Base-by-base conservation (phyloP, 2,888 invertebrate genomes). In the Brenthis hecate region DNA sequence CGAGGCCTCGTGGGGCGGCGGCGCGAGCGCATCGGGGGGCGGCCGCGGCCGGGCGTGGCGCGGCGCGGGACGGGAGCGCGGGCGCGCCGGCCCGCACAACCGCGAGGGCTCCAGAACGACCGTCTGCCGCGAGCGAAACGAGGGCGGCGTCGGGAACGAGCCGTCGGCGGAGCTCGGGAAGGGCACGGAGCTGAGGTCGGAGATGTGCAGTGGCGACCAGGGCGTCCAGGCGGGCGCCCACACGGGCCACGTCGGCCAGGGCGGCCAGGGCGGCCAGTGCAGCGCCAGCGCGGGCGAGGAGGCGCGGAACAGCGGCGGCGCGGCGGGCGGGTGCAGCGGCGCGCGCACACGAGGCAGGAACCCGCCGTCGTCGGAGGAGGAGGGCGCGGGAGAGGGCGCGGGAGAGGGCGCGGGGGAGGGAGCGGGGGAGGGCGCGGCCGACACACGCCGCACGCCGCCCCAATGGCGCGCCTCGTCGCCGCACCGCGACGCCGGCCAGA, bases 101-200 rank as follows among this genome's bases (percentile, higher is more conserved):
- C 96, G 96, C 80, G 96, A 83, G 81, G 96, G 96, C 81, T 74
- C 73, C 13, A 64, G 96, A 95, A 43, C 68, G 60, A 66, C 95
- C 94, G 77, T 95, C 95, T 32, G 94, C 56, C 94, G 93, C 80
- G 95, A 85, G 72, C 95, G 94, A 73, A 94, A 93, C 73, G 95
- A 95, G 11, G 96, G 96, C 56, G 95, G 95, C 19, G 96, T 95
- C 51, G 96, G 96, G 82, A 96, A 95, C 0, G 97, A 97, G 64
- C 96, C 94, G 80, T 96, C 97, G 11, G 94, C 96, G 23, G 96
- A 96, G 78, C 96, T 96, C 56, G 96, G 95, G 80, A 95, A 95
- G 60, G 96, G 94, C 71, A 98, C 97, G 56, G 97, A 97, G 89
- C 97, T 97, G 78, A 98, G 94, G 88, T 98, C 97, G 83, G 96